Evolutionary conservation across 2,113 vertebrate species (phyloP).

Genomic region (Callithrix jacchus): DNA sequence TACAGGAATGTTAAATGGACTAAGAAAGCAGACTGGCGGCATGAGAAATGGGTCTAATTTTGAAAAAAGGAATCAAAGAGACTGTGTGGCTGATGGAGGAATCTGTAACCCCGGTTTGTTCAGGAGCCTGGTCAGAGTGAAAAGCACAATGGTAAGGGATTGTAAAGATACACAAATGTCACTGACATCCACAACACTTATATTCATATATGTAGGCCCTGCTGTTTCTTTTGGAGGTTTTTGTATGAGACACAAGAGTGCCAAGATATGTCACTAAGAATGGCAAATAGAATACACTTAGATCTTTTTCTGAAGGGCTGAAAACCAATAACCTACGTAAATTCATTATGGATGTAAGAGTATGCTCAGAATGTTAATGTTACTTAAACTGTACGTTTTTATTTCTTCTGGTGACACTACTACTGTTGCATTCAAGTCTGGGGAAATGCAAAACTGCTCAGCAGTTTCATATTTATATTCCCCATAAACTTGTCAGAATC

Average conservation of each 20-base stretch:
- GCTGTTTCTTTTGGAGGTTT: neutral
- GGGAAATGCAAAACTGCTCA: slow-evolving; percentile 15
- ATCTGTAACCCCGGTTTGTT: neutral
- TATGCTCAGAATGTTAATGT: neutral
- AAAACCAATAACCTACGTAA: neutral
- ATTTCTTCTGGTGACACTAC: neutral
- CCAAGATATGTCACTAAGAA: neutral
- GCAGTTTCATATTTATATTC: neutral
- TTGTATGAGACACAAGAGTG: neutral
- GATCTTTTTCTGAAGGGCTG: slow-evolving; percentile 15
- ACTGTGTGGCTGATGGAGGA: neutral
- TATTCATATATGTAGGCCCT: neutral
- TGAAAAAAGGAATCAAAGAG: slow-evolving; percentile 29
- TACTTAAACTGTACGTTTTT: neutral
- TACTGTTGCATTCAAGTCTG: neutral
- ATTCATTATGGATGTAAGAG: neutral
- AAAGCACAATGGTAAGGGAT: neutral
- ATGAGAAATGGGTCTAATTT: neutral
- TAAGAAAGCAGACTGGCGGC: neutral
- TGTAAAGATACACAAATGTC: neutral
- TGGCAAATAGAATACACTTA: neutral
- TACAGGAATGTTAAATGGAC: neutral
- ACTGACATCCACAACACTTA: neutral
- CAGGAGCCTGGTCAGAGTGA: neutral
- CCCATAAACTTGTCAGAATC: neutral